Evolutionary conservation across 1,140 invertebrate species (phyloP), one percentile per base, ranked within the genome.

Genomic region (Drosophila auraria): DNA sequence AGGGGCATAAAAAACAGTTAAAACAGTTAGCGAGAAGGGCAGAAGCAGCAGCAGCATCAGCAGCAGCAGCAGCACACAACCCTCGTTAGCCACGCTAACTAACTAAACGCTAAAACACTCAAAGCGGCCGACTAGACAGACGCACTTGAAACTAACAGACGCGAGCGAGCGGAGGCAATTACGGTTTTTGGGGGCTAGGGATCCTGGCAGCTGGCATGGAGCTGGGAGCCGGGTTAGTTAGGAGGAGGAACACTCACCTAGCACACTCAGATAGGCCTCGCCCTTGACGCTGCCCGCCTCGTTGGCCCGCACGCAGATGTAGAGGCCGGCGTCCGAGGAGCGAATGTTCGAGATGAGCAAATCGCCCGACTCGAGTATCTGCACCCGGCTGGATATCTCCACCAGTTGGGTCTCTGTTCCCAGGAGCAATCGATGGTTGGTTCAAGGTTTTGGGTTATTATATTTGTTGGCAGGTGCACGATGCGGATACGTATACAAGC

Each of bases 221-320:
- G 23, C 25, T n/a, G 36, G n/a, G 7, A 9, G 20, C 33, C 3
- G 42, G 27, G 30, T 51, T 49, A 20, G 45, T 3, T 14, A 11
- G 38, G 40, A 8, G 42, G 23, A 36, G 20, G 1, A n/a, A 80
- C 81, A 93, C 94, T 94, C 94, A 98, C 97, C 96, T 83, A 98
- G 94, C 50, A 98, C 97, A 54, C 95, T 95, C 30, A 99, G 94
- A 93, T 95, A 96, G 49, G 96, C 98, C 74, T 97, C 96, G 63
- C 96, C 97, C 86, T 96, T 95, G 8, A 97, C 96, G 68, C 95
- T 95, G 42, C 98, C 98, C 40, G 97, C 97, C 93, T 97, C 97
- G 92, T 99, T 99, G 27, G 96, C 95, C 69, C 98, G 94, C 53
- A 97, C 94, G 93, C 98, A 99, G 9, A 96, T 97, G 91, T 99